Conservation (phyloP, 2,888 invertebrate genomes). For the Diogma glabrata region DNA sequence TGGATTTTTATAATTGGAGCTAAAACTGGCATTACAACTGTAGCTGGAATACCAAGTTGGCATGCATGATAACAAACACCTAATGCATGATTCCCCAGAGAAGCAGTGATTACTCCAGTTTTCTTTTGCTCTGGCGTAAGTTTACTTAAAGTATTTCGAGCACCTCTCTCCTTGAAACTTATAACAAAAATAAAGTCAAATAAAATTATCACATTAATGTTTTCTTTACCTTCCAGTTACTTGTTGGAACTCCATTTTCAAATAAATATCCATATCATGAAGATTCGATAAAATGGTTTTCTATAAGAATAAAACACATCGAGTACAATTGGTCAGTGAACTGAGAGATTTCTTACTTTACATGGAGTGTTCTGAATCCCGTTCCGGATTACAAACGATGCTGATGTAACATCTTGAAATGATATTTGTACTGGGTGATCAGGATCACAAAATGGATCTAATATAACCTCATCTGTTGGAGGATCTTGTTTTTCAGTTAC, state of each 20-base stretch:
- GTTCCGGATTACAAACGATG: conserved; percentile 75
- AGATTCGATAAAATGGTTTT: conserved; percentile 68
- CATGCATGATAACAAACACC: conserved; percentile 66
- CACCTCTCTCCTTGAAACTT: conserved; percentile 92
- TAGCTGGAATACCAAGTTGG: conserved; percentile 55
- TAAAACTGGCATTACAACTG: conserved; percentile 90
- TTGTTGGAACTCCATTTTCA: conserved; percentile 91
- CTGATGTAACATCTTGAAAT: conserved; percentile 81
- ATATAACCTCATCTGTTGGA: conserved; percentile 19
- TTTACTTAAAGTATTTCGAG: conserved; percentile 70
- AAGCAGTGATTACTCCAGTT: conserved; percentile 81
- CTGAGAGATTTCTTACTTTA: conserved; percentile 36
- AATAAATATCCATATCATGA: conserved; percentile 74
- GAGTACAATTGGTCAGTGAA: not conserved
- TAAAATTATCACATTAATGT: not conserved
- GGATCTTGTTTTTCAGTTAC: no score
- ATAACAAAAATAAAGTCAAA: not conserved
- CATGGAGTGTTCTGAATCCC: conserved; percentile 80
- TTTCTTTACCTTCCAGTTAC: conserved; percentile 75
- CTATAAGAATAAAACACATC: conserved; percentile 39
- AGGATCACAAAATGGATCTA: conserved; percentile 51
- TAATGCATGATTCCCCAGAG: conserved; percentile 89
- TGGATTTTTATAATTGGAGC: conserved; percentile 95
- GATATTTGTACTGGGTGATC: conserved; percentile 56
- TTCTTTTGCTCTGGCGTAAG: conserved; percentile 57